phyloP scores from a whole-genome alignment of 2,113 vertebrate species.

The Hippopotamus amphibius region DNA sequence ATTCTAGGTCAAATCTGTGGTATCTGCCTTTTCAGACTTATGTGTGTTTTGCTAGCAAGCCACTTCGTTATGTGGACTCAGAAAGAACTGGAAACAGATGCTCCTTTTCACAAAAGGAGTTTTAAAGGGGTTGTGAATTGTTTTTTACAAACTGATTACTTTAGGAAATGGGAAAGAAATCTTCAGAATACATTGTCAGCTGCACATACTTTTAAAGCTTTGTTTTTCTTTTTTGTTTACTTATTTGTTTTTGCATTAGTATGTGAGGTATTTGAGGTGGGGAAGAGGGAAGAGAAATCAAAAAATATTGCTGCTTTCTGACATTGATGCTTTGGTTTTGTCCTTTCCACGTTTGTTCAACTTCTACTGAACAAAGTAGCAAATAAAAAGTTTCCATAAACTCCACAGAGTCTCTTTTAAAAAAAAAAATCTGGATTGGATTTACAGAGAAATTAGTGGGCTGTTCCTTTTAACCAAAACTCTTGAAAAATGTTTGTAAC shows the following conservation, averaged over 20 bases:
- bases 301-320: constrained; percentile 48
- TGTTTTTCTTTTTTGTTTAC: constrained; percentile 30
- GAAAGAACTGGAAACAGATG: constrained; percentile 48
- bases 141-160: constrained; percentile 35
- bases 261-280: constrained; percentile 38
- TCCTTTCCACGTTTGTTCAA: constrained; percentile 40
- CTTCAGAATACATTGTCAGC: constrained; percentile 35
- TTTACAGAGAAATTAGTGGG: neutral
- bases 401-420: neutral
- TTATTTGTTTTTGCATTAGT: constrained; percentile 46
- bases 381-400: constrained; percentile 39
- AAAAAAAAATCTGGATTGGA: neutral
- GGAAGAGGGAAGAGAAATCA: constrained; percentile 1
- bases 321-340: constrained; percentile 49
- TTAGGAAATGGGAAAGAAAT: constrained; percentile 49
- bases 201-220: constrained; percentile 46
- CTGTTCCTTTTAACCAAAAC: constrained; percentile 12
- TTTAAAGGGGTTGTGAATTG: constrained; percentile 39
- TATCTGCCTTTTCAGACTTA: constrained; percentile 59
- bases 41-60: constrained; percentile 63
- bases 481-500: constrained; percentile 8
- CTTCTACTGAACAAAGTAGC: constrained; percentile 14
- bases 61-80: constrained; percentile 45
- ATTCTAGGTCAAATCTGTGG: constrained; percentile 68
- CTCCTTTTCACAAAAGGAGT: constrained; percentile 59